These are phyloP conservation scores for Drosophila hydei DNA, from an alignment of 1,140 invertebrate genomes.

Conservation along the genomic window DNA sequence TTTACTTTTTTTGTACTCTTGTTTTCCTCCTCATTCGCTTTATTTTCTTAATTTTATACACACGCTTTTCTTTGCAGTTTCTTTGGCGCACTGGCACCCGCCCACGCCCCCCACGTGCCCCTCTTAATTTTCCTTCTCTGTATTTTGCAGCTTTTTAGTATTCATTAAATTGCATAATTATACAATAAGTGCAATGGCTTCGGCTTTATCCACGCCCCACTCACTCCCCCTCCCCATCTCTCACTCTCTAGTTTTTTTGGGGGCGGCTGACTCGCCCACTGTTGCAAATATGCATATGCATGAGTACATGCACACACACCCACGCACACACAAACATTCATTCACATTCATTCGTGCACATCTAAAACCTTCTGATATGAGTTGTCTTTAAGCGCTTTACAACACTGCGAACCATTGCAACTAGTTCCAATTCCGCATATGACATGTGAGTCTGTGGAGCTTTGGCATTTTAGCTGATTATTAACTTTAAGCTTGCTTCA, in stretches of 20 bases:
- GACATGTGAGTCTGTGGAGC: too few relatives aligned
- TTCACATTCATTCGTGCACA: constrained; percentile 7
- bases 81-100: constrained; percentile 39
- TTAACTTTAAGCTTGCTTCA: too few relatives aligned
- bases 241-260: neutral
- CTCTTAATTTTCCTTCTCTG: neutral
- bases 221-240: neutral
- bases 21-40: constrained; percentile 53
- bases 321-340: neutral
- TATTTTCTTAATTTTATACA: constrained; percentile 79
- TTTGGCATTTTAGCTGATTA: too few relatives aligned
- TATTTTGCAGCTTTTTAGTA: constrained; percentile 68
- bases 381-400: constrained; percentile 2
- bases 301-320: constrained; percentile 4
- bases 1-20: constrained; percentile 14
- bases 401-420: constrained; percentile 1
- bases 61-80: constrained; percentile 63
- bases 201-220: constrained; percentile 27
- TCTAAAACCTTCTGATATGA: constrained; percentile 7
- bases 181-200: constrained; percentile 78
- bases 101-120: constrained; percentile 3
- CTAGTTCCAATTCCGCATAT: neutral
- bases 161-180: constrained; percentile 82
- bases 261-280: constrained; percentile 5
- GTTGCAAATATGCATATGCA: constrained; percentile 27